Evolutionary conservation across 2,113 vertebrate species (phyloP).

Genomic region (Ptyas mucosa): DNA sequence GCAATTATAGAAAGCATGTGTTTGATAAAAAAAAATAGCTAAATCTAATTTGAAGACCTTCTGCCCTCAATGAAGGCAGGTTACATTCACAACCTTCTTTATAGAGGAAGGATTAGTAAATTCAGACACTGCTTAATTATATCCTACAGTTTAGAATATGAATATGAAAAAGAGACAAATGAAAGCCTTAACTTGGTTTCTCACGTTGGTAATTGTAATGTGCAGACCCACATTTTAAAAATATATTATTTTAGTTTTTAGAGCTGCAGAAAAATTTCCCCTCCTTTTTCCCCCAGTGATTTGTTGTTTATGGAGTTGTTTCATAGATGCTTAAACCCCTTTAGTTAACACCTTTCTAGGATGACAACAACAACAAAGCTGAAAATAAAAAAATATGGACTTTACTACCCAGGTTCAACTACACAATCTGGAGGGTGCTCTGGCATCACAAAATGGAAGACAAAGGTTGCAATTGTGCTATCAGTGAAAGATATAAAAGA

Average conservation of each 20-base stretch:
- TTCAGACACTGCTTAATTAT: neutral
- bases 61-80: neutral
- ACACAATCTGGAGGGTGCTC: neutral
- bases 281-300: neutral
- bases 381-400: neutral
- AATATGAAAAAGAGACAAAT: neutral
- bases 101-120: neutral
- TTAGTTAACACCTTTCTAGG: neutral
- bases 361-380: neutral
- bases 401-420: neutral
- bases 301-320: neutral
- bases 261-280: neutral
- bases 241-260: neutral
- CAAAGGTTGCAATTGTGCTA: neutral
- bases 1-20: neutral
- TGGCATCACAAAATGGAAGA: neutral
- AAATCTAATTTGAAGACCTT: neutral
- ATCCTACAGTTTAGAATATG: neutral
- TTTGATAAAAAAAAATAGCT: neutral
- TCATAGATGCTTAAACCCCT: neutral
- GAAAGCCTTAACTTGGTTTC: neutral
- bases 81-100: neutral
- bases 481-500: neutral
- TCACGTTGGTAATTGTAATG: neutral
- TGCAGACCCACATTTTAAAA: neutral